A percentile compares a stretch with the other conserved stretches of the same genome.
These are phyloP conservation scores for Alcis repandata DNA, from an alignment of 2,888 invertebrate genomes.

Conservation along the genomic window DNA sequence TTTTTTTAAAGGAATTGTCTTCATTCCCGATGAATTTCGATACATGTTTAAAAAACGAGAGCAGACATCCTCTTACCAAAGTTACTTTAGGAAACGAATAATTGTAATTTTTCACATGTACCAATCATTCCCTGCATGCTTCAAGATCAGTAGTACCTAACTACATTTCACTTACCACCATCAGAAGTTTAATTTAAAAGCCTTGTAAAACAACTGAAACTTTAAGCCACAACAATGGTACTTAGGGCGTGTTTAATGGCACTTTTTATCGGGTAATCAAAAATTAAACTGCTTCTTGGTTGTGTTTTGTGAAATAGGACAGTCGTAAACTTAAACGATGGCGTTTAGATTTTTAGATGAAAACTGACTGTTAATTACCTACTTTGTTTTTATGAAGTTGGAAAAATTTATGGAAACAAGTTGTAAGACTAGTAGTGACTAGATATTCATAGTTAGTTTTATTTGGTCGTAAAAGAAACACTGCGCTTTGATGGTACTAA, in stretches of 20 bases:
- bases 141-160: background rate
- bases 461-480: background rate
- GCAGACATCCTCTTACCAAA: too few species aligned
- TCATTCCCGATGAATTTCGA: too few species aligned
- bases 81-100: background rate
- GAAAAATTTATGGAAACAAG: conserved; percentile 14
- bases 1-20: too few species aligned
- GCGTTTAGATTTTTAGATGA: conserved; percentile 36
- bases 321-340: conserved; percentile 34
- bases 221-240: conserved; percentile 39
- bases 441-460: background rate
- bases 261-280: conserved; percentile 43
- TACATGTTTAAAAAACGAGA: too few species aligned
- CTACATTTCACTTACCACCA: background rate
- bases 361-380: conserved; percentile 31
- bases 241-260: conserved; percentile 44
- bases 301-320: conserved; percentile 38
- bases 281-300: conserved; percentile 40
- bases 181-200: conserved; percentile 21
- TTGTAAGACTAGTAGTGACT: conserved; percentile 15
- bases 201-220: conserved; percentile 33
- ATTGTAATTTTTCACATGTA: background rate
- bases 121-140: background rate
- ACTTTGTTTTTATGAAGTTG: conserved; percentile 27
- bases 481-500: conserved; percentile 5